These are phyloP conservation scores for Lucifuga dentata DNA, from an alignment of 2,113 vertebrate species.

Conservation along the genomic window DNA sequence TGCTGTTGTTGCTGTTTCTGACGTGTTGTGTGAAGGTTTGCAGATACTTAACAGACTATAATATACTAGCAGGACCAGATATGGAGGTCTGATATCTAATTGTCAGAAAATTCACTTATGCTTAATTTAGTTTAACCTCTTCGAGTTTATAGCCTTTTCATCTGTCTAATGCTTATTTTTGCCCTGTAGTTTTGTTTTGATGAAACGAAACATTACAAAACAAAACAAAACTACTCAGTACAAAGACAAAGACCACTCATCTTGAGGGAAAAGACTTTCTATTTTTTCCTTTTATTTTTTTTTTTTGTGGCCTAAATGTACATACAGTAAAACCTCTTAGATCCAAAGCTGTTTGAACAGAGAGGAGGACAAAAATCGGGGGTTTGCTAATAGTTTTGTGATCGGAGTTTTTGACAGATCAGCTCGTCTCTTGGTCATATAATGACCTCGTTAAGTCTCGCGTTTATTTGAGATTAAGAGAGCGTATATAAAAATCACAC, in stretches of 20 bases:
- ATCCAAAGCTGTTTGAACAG: constrained; percentile 39
- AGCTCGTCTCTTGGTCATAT: constrained; percentile 48
- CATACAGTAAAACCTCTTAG: constrained; percentile 51
- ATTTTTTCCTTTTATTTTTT: constrained; percentile 32
- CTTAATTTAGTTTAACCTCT: constrained; percentile 39
- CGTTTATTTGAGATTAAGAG: no score
- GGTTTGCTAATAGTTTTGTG: constrained; percentile 37
- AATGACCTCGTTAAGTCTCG: constrained; percentile 33
- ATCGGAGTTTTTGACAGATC: constrained; percentile 28
- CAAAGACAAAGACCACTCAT: constrained; percentile 21
- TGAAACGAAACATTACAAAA: constrained; percentile 2
- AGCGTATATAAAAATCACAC: no score
- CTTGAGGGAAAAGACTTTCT: constrained; percentile 35
- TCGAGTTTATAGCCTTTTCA: constrained; percentile 32
- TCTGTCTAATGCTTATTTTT: no score
- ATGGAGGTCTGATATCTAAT: constrained; percentile 39
- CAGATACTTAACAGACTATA: constrained; percentile 40
- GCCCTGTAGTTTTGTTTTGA: constrained; percentile 28
- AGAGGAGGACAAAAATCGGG: constrained; percentile 15
- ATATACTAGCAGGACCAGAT: background rate
- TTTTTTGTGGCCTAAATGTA: constrained; percentile 59
- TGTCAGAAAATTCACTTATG: constrained; percentile 18
- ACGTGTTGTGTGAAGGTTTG: background rate
- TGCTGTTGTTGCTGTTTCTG: constrained; percentile 37
- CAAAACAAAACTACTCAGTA: constrained; percentile 9